Evolutionary conservation across 1,140 invertebrate genomes (phyloP).

Genomic region (Amyelois transitella): DNA sequence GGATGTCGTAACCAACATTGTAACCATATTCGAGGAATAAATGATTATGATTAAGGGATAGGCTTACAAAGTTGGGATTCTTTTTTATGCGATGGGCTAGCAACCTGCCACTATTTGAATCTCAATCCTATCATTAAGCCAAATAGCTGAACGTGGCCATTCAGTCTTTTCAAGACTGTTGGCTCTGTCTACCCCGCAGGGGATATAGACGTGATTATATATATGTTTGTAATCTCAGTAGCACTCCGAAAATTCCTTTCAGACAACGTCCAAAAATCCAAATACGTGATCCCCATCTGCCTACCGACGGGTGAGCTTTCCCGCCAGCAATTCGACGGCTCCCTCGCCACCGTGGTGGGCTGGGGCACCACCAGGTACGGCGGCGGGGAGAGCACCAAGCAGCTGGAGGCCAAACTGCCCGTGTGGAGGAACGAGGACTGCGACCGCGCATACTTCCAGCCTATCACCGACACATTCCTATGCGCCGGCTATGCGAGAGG

Average conservation of each 20-base stretch:
- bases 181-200: too few relatives aligned
- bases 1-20: too few relatives aligned
- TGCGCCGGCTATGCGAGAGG: constrained; percentile 93
- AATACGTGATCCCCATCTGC: constrained; percentile 92
- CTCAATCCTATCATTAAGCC: too few relatives aligned
- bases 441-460: constrained; percentile 92
- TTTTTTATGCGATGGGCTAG: too few relatives aligned
- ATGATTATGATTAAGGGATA: too few relatives aligned
- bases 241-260: constrained; percentile 16
- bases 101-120: too few relatives aligned
- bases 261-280: constrained; percentile 83
- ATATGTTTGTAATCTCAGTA: not conserved
- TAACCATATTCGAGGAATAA: too few relatives aligned
- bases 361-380: constrained; percentile 93
- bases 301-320: constrained; percentile 79
- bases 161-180: too few relatives aligned
- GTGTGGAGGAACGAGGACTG: constrained; percentile 95
- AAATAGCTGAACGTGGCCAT: too few relatives aligned
- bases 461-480: constrained; percentile 92
- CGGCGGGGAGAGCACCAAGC: constrained; percentile 87
- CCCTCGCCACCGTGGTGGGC: constrained; percentile 88
- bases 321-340: constrained; percentile 79
- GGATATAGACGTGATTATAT: too few relatives aligned
- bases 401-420: constrained; percentile 88
- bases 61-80: too few relatives aligned